Evolutionary conservation across 2,797 vertebrate species (phyloP), one percentile per base, ranked within the genome.

Genomic region (Acanthurus leucopareius): DNA sequence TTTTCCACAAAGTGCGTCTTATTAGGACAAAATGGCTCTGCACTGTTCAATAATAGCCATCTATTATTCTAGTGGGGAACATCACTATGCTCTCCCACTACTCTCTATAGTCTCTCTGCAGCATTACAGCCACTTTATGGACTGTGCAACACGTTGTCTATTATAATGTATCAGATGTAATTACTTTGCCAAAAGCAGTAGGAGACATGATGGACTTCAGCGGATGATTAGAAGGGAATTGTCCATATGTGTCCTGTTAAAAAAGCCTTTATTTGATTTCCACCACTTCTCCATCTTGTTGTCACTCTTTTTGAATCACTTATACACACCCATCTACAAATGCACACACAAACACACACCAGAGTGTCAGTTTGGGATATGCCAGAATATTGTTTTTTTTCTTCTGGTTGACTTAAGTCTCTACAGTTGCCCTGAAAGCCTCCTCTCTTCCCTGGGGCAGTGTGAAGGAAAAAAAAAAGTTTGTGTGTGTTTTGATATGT

Each of bases 351-450:
- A 61, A 68, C 20, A 60, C 9, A 48, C 61, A 54, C 51, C 60
- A 32, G 28, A 5, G 28, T 32, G 28, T 68, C 69, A 75, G 67
- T 77, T 65, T 73, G 47, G 57, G 69, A 77, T 69, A 45, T 72
- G 77, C n/a, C 45, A 32, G 62, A 83, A 48, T 5, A 53, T 59
- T 66, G 3, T 40, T n/a, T 17, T 80, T 63, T 60, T 71, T 32
- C 28, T 79, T 74, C 80, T 80, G 83, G 72, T 72, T 85, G 80
- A 85, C 77, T 84, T 82, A 71, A 62, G 70, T 71, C 85, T 85
- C 74, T 61, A 73, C 63, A 79, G 69, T 80, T n/a, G 22, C 75
- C 44, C 73, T 83, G 73, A 84, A 82, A 79, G 71, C 60, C 15
- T 80, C 66, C 53, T 57, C 17, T 65, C 35, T 64, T 87, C 80